Evolutionary conservation across 64 coral and sea anemone species (phyloP).

Genomic region (Montipora cactus): DNA sequence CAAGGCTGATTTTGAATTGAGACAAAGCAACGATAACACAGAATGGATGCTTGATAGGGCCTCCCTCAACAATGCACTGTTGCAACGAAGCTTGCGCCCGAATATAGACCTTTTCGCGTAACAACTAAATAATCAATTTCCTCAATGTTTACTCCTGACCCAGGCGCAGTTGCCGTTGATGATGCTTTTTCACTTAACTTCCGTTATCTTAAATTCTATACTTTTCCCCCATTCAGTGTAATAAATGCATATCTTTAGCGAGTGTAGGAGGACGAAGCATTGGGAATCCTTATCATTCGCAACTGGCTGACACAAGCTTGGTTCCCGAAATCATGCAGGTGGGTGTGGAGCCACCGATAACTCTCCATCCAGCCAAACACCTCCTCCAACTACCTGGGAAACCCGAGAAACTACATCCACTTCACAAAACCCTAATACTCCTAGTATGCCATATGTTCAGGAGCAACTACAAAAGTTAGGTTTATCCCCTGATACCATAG

Average conservation of each 20-base stretch:
- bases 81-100: too few species aligned
- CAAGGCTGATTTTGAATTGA: too few species aligned
- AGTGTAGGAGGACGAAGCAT: neutral
- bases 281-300: neutral
- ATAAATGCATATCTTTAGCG: constrained; percentile 27
- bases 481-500: too few species aligned
- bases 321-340: constrained; percentile 16
- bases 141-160: too few species aligned
- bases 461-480: constrained; percentile 25
- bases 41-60: too few species aligned
- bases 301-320: constrained; percentile 1
- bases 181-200: too few species aligned
- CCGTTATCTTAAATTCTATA: too few species aligned
- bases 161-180: too few species aligned
- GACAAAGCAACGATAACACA: too few species aligned
- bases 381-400: constrained; percentile 17
- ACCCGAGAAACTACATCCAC: constrained; percentile 1
- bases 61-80: too few species aligned
- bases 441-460: constrained; percentile 3
- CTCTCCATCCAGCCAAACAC: neutral
- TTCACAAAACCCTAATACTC: constrained; percentile 6
- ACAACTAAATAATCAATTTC: too few species aligned
- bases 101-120: too few species aligned
- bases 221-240: constrained; percentile 62
- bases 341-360: constrained; percentile 24